phyloP scores from a whole-genome alignment of 2,113 vertebrate genomes.

The Corapipo altera region DNA sequence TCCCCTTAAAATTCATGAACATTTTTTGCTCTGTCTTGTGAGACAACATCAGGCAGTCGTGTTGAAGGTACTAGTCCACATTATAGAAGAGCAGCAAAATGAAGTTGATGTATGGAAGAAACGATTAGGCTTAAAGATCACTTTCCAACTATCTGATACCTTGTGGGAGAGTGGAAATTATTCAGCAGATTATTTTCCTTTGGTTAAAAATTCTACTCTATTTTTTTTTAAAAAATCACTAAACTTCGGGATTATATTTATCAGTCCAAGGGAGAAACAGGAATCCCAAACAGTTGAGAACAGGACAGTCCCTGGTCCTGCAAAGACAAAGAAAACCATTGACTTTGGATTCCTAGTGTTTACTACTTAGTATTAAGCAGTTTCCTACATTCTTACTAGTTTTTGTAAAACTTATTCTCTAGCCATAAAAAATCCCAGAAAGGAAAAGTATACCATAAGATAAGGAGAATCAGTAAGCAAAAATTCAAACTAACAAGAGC shows the following conservation, averaged over 20 bases:
- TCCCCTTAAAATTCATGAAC: neutral
- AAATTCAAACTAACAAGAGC: neutral
- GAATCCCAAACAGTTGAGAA: neutral
- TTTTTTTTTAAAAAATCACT: neutral
- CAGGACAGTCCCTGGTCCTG: neutral
- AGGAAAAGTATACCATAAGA: neutral
- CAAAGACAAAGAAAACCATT: neutral
- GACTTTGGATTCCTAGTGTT: neutral
- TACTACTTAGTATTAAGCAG: neutral
- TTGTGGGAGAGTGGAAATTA: neutral
- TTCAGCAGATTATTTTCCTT: neutral
- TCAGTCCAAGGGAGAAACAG: neutral
- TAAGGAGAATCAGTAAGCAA: neutral
- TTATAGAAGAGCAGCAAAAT: neutral
- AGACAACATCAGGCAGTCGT: neutral
- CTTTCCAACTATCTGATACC: neutral
- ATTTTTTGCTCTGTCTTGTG: neutral
- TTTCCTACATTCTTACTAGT: neutral
- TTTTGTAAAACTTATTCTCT: neutral
- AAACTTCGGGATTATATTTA: neutral
- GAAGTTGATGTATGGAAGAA: neutral
- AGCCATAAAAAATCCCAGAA: neutral
- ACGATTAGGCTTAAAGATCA: neutral
- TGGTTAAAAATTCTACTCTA: neutral
- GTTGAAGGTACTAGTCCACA: neutral